phyloP scores from a whole-genome alignment of 2,113 vertebrate genomes.

The Columba livia region DNA sequence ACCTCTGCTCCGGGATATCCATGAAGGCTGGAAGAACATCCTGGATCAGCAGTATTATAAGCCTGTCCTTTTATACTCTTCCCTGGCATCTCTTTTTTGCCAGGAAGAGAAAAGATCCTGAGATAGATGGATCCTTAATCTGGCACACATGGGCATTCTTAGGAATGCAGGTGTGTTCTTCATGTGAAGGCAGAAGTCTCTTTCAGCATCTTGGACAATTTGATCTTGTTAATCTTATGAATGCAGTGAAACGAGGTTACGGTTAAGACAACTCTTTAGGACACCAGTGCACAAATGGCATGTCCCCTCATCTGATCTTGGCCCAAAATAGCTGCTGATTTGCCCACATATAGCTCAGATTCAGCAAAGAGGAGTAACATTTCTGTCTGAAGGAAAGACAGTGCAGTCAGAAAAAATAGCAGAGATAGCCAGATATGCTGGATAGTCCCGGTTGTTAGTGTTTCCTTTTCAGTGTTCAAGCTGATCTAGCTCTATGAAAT shows the following conservation, averaged over 20 bases:
- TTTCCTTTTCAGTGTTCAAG: neutral
- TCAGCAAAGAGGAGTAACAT: neutral
- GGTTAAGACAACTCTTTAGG: neutral
- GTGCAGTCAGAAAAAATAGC: neutral
- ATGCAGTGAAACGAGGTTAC: neutral
- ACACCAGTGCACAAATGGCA: neutral
- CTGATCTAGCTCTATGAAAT: neutral
- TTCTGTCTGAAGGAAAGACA: neutral
- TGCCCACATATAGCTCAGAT: neutral
- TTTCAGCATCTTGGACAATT: neutral
- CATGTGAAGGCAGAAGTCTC: neutral
- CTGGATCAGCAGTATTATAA: constrained; percentile 32
- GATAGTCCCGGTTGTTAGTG: neutral
- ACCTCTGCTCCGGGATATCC: constrained; percentile 52
- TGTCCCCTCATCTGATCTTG: neutral
- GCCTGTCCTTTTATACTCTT: constrained; percentile 37
- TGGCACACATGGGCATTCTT: constrained; percentile 27
- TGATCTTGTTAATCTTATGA: neutral
- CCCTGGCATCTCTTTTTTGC: constrained; percentile 36
- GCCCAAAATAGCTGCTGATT: neutral
- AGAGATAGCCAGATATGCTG: neutral
- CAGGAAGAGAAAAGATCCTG: constrained; percentile 50
- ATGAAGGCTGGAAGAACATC: constrained; percentile 44
- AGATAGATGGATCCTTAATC: constrained; percentile 38
- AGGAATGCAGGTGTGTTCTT: constrained; percentile 36